Conservation (phyloP, 2,888 invertebrate genomes). For the Apotomis betuletana region DNA sequence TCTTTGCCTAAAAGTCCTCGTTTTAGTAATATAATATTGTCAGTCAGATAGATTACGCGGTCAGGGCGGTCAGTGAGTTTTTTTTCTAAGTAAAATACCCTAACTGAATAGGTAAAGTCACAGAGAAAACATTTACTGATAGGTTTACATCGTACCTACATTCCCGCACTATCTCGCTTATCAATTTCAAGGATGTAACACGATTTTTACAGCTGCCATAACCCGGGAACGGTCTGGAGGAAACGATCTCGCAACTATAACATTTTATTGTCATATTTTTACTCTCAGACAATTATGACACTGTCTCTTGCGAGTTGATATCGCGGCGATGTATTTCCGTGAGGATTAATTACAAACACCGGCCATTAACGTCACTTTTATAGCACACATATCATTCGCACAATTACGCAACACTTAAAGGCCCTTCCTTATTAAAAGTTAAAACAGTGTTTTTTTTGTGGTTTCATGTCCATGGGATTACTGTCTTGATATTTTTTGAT, state of each 20-base stretch:
- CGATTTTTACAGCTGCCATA: conserved; percentile 20
- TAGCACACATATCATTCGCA: conserved; percentile 64
- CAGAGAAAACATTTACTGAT: too few species aligned
- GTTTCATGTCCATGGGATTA: neutral
- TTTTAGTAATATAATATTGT: too few species aligned
- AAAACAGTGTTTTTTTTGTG: conserved; percentile 7
- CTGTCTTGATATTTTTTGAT: too few species aligned
- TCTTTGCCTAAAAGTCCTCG: too few species aligned
- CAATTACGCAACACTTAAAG: conserved; percentile 54
- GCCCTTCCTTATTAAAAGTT: conserved; percentile 43
- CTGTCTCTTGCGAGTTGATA: conserved; percentile 32
- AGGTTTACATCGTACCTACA: too few species aligned
- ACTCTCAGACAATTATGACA: conserved; percentile 38
- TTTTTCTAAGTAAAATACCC: too few species aligned
- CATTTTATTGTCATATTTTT: conserved; percentile 38
- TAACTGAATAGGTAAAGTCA: too few species aligned
- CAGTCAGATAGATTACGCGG: too few species aligned
- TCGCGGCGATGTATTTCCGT: conserved; percentile 51
- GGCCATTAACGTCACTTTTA: conserved; percentile 68
- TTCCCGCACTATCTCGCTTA: neutral
- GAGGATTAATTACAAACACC: conserved; percentile 62
- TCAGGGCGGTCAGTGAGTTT: too few species aligned
- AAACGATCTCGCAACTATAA: conserved; percentile 23
- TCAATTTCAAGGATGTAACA: conserved; percentile 27
- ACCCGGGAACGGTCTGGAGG: conserved; percentile 18